These are phyloP conservation scores for Scaptomyza hsui DNA, from an alignment of 1,140 invertebrate genomes.

Conservation along the genomic window DNA sequence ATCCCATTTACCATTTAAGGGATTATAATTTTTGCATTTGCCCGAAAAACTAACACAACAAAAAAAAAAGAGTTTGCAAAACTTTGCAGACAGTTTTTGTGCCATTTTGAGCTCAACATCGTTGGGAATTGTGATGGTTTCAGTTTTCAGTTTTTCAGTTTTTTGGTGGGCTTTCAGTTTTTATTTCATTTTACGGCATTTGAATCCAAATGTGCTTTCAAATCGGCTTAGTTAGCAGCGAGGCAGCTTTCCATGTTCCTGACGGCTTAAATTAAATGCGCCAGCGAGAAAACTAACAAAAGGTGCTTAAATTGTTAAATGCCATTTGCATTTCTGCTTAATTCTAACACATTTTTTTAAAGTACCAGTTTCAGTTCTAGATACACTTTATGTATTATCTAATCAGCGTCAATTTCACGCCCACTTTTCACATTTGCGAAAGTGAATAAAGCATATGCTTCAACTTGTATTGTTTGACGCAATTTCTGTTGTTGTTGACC, in stretches of 20 bases:
- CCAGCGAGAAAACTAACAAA: constrained; percentile 36
- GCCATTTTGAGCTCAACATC: constrained; percentile 52
- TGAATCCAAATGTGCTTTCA: constrained; percentile 81
- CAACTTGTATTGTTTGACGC: constrained; percentile 10
- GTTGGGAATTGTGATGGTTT: constrained; percentile 33
- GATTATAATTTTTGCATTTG: constrained; percentile 75
- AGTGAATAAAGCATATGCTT: neutral
- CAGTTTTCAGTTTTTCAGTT: constrained; percentile 7
- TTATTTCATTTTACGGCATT: constrained; percentile 74
- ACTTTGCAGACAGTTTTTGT: constrained; percentile 81
- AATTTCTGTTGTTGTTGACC: constrained; percentile 11
- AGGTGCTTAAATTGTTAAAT: constrained; percentile 68
- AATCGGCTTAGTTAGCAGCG: constrained; percentile 77
- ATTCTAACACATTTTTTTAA: neutral
- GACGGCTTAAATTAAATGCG: constrained; percentile 76
- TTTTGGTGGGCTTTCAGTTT: constrained; percentile 48
- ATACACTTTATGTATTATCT: constrained; percentile 30
- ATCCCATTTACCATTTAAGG: constrained; percentile 66
- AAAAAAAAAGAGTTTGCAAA: constrained; percentile 72
- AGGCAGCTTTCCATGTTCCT: constrained; percentile 66
- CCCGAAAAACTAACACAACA: constrained; percentile 63
- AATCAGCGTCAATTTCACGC: constrained; percentile 58
- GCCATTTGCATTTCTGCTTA: constrained; percentile 43
- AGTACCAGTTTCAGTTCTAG: no score
- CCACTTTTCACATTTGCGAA: constrained; percentile 28